Evolutionary conservation across 2,797 vertebrate species (phyloP).

Genomic region (Catostomus latipinnis): DNA sequence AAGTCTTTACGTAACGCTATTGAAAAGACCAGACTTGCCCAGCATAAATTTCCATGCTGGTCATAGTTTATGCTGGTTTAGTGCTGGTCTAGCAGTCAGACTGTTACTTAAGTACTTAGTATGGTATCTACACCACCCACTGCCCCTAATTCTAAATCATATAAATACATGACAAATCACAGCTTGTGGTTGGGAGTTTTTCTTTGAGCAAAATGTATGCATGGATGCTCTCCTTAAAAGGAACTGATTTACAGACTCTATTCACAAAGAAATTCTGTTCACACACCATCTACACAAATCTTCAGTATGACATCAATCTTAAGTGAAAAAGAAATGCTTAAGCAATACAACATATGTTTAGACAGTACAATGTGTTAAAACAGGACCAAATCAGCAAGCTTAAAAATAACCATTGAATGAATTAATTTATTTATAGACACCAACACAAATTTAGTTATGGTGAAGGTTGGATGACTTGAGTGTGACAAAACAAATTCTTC

Average conservation of each 20-base stretch:
- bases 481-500: not conserved
- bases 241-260: conserved; percentile 1
- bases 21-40: not conserved
- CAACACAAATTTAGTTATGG: not conserved
- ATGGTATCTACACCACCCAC: not conserved
- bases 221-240: conserved; percentile 15
- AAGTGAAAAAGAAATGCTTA: conserved; percentile 35
- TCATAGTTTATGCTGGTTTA: conserved; percentile 1
- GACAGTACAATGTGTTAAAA: conserved; percentile 38
- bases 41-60: not conserved
- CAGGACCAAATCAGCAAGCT: conserved; percentile 41
- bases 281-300: conserved; percentile 25
- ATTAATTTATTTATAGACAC: conserved; percentile 50
- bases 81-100: not conserved
- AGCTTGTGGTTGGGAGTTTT: conserved; percentile 8
- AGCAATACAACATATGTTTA: conserved; percentile 31
- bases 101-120: not conserved
- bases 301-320: conserved; percentile 23
- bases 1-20: conserved; percentile 1
- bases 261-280: conserved; percentile 19
- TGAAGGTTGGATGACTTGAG: not conserved
- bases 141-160: not conserved
- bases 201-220: conserved; percentile 23
- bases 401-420: conserved; percentile 43
- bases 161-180: not conserved